Percentiles rank a stretch among this genome's conserved stretches.
Evolutionary conservation across 2,113 vertebrate species (phyloP).

Genomic region (Trogon surrucura): DNA sequence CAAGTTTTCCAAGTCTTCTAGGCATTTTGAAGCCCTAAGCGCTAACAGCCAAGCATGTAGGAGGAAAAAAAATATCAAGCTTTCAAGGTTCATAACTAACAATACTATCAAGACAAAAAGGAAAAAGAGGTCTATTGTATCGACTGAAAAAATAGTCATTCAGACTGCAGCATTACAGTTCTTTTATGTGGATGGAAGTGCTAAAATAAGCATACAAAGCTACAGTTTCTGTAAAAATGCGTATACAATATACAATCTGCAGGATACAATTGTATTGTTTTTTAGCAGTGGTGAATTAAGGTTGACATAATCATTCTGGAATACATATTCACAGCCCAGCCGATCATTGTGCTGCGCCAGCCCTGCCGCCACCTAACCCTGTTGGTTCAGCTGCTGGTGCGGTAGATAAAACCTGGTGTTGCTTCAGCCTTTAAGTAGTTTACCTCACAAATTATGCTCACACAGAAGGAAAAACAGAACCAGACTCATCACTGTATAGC

Average conservation of each 20-base stretch:
- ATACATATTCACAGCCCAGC: not conserved
- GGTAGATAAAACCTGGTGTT: not conserved
- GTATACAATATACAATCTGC: constrained; percentile 31
- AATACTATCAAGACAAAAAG: constrained; percentile 30
- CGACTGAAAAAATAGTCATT: constrained; percentile 42
- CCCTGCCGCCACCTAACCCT: not conserved
- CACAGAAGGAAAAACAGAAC: not conserved
- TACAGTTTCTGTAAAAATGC: constrained; percentile 14
- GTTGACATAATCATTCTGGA: constrained; percentile 23
- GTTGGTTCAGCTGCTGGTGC: not conserved
- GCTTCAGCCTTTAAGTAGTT: not conserved
- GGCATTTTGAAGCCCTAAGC: not conserved
- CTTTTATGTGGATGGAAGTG: constrained; percentile 47
- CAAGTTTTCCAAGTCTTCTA: not conserved
- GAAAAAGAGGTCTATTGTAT: constrained; percentile 45
- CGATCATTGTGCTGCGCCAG: not conserved
- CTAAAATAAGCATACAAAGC: constrained; percentile 67
- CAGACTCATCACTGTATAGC: not conserved
- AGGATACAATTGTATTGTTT: constrained; percentile 31
- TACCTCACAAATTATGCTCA: not conserved
- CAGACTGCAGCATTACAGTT: not conserved
- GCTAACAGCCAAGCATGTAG: not conserved
- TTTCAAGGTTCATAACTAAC: constrained; percentile 29
- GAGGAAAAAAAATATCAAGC: not conserved
- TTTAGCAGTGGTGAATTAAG: not conserved